phyloP scores from a whole-genome alignment of 2,113 vertebrate genomes.

The Pomatostomus ruficeps region DNA sequence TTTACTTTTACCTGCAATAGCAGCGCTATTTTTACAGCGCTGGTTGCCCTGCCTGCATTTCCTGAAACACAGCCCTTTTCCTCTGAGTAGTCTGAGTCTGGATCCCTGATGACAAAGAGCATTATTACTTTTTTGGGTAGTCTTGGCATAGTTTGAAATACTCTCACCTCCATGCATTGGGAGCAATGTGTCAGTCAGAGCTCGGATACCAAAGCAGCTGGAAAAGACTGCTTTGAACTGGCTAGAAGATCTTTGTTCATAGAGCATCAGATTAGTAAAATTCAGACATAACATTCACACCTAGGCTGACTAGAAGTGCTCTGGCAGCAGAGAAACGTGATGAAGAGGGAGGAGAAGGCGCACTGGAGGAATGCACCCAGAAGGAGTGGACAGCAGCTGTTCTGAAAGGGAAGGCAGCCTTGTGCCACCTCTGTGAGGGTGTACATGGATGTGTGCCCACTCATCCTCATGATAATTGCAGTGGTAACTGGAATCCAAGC shows the following conservation, averaged over 20 bases:
- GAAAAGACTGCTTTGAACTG: background rate
- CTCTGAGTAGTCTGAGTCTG: background rate
- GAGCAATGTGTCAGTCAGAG: fast-evolving
- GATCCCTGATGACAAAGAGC: background rate
- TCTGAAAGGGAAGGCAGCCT: background rate
- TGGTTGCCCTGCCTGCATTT: background rate
- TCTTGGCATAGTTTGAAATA: background rate
- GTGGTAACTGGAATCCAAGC: background rate
- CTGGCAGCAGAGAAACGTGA: background rate
- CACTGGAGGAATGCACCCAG: background rate
- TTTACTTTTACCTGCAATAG: background rate
- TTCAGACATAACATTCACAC: background rate
- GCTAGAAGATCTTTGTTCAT: background rate
- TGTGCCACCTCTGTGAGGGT: background rate
- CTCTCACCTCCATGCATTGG: background rate
- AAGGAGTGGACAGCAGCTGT: background rate
- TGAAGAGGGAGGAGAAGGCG: background rate
- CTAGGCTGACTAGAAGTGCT: background rate
- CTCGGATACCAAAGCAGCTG: background rate
- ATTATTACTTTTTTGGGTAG: background rate
- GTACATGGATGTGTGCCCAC: fast-evolving
- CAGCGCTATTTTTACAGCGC: background rate
- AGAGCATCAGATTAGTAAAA: background rate
- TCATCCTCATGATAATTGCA: background rate
- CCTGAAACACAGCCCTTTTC: background rate